These are phyloP conservation scores for Aurelia aurita complex sp. Pacific DNA, from an alignment of 30 jellyfish, hydroid and myxozoan genomes.

Conservation along the genomic window DNA sequence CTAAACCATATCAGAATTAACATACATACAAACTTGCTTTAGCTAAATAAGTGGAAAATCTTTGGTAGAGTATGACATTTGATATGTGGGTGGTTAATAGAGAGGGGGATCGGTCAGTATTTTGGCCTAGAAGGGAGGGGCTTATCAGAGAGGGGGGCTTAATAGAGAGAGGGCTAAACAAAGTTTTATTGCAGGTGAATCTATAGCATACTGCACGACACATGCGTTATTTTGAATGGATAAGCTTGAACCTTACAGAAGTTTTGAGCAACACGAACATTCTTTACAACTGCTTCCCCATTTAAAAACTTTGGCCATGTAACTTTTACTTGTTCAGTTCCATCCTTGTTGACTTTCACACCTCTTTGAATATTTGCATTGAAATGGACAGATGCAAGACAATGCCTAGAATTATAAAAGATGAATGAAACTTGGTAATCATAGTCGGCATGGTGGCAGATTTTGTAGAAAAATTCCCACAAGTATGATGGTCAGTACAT, in stretches of 20 bases:
- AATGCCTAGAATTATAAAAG: constrained; percentile 8
- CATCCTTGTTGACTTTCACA: constrained; percentile 29
- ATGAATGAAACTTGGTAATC: background rate
- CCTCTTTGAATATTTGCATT: constrained; percentile 38
- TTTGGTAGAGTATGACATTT: background rate
- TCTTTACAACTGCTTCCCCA: constrained; percentile 42
- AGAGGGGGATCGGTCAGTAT: no score
- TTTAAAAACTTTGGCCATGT: constrained; percentile 37
- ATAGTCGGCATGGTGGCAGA: no score
- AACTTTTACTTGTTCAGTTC: constrained; percentile 20
- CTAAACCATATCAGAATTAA: no score
- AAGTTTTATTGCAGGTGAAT: no score
- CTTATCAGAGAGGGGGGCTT: no score
- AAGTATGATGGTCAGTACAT: no score
- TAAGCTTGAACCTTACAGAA: background rate
- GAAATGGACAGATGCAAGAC: constrained; percentile 45
- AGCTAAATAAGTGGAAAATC: background rate
- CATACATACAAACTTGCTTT: background rate
- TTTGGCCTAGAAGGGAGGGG: no score
- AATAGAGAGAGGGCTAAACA: no score
- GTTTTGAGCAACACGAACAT: constrained; percentile 13
- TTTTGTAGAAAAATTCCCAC: no score
- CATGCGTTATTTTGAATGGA: no score
- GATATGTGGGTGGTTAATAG: no score
- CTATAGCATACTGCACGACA: no score